phyloP scores from a whole-genome alignment of 2,888 invertebrate species.

The Drosophila mimica region DNA sequence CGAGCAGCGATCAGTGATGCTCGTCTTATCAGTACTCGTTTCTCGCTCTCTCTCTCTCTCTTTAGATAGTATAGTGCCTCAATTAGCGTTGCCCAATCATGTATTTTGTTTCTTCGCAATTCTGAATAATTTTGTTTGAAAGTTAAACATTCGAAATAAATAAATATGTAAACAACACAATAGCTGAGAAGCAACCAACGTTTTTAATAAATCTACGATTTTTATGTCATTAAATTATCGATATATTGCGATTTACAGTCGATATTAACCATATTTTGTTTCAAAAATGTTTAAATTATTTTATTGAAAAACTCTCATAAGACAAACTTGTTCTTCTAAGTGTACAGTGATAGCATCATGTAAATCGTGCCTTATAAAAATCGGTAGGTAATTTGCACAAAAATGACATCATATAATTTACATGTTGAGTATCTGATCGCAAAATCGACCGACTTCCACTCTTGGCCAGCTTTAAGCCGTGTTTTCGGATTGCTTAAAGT shows the following conservation, averaged over 20 bases:
- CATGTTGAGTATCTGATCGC: not conserved
- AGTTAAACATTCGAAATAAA: slow-evolving; percentile 2
- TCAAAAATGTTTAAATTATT: not conserved
- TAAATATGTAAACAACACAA: not conserved
- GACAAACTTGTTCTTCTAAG: not conserved
- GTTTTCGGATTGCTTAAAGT: not conserved
- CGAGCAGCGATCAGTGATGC: slow-evolving; percentile 4
- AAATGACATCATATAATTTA: not conserved
- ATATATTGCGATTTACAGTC: not conserved
- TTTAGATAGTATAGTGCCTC: slow-evolving; percentile 2
- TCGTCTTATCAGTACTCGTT: slow-evolving; percentile 14
- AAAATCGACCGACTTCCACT: not conserved
- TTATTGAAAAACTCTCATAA: not conserved
- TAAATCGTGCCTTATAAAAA: not conserved
- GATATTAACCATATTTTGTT: not conserved
- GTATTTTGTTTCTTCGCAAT: slow-evolving; percentile 1
- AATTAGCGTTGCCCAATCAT: slow-evolving; percentile 35
- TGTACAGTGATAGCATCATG: not conserved
- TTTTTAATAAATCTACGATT: not conserved
- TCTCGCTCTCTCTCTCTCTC: not conserved
- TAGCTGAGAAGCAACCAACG: not conserved
- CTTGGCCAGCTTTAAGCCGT: not conserved
- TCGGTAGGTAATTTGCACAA: not conserved
- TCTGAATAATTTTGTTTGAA: not conserved
- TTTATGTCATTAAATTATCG: not conserved